phyloP scores from a whole-genome alignment of 2,797 vertebrate genomes.

The Gadopsis marmoratus region DNA sequence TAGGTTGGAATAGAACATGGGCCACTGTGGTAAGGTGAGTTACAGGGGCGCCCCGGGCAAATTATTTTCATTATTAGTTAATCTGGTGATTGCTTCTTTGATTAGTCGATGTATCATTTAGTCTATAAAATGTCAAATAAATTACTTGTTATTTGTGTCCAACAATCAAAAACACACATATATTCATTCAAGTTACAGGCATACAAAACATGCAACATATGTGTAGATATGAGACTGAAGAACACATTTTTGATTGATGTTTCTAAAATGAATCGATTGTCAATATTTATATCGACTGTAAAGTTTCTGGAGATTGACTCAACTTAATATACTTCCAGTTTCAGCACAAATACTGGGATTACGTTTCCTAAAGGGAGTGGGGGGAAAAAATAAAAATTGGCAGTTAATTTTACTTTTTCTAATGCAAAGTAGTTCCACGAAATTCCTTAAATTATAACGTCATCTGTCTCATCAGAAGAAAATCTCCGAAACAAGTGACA shows the following conservation, averaged over 20 bases:
- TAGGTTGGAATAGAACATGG: no score
- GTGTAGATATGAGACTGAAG: background rate
- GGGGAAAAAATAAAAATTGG: background rate
- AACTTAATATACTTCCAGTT: background rate
- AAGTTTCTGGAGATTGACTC: background rate
- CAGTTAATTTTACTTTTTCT: background rate
- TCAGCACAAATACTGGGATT: background rate
- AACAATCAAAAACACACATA: background rate
- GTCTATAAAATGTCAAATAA: background rate
- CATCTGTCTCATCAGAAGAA: background rate
- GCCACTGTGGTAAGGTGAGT: no score
- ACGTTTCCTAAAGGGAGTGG: background rate
- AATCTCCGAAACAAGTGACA: background rate
- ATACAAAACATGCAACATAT: background rate
- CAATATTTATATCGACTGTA: background rate
- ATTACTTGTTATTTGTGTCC: rapidly evolving
- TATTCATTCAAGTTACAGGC: no score
- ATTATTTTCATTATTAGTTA: background rate
- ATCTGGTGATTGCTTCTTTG: background rate
- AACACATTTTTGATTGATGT: background rate
- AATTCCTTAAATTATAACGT: background rate
- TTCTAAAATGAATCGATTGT: background rate
- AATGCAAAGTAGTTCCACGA: background rate
- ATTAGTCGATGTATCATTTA: background rate
- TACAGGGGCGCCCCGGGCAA: no score